These are phyloP conservation scores for Nymphalis c-album DNA, from an alignment of 2,888 invertebrate genomes.

Conservation along the genomic window DNA sequence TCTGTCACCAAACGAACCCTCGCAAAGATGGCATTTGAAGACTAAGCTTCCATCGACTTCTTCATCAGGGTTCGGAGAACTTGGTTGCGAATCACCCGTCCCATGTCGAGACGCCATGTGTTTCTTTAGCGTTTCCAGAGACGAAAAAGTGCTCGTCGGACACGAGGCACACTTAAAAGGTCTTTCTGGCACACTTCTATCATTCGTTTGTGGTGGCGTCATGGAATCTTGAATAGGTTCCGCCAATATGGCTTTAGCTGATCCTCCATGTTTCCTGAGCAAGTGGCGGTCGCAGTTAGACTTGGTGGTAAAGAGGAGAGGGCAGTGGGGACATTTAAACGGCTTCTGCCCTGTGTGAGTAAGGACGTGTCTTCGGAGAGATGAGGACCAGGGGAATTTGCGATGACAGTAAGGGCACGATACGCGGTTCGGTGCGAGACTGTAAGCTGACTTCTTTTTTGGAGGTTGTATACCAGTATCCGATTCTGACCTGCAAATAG, in stretches of 20 bases:
- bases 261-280: conserved; percentile 88
- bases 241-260: conserved; percentile 70
- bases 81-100: conserved; percentile 67
- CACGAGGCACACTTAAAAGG: conserved; percentile 91
- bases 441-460: conserved; percentile 97
- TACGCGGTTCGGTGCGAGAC: conserved; percentile 95
- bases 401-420: conserved; percentile 96
- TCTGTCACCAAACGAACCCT: conserved; percentile 90
- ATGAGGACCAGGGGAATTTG: conserved; percentile 98
- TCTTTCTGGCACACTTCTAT: conserved; percentile 87
- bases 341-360: conserved; percentile 99
- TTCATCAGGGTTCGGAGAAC: conserved; percentile 67
- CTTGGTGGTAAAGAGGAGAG: conserved; percentile 96
- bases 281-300: conserved; percentile 98
- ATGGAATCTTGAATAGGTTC: conserved; percentile 65
- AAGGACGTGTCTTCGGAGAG: conserved; percentile 94
- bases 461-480: conserved; percentile 80
- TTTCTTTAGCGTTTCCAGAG: conserved; percentile 88
- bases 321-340: conserved; percentile 96
- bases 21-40: conserved; percentile 96
- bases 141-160: conserved; percentile 91
- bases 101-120: conserved; percentile 88
- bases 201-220: conserved; percentile 57
- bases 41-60: conserved; percentile 84
- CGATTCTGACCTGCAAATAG: conserved; percentile 83